Evolutionary conservation across 2,113 vertebrate genomes (phyloP), one percentile per base, ranked within the genome.

Genomic region (Notiomystis cincta): DNA sequence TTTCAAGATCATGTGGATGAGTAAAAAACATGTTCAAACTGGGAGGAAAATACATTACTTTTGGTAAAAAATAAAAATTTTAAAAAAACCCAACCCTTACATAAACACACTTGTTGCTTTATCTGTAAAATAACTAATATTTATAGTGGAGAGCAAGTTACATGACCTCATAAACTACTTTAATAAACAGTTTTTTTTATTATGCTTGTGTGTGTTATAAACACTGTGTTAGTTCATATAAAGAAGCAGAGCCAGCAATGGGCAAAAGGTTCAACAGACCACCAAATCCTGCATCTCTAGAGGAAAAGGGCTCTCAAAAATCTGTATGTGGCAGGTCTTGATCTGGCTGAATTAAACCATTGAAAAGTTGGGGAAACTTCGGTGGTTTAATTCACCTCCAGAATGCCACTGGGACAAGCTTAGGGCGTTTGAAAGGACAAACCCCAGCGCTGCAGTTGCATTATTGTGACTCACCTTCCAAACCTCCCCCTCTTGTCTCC

Each of bases 1-100:
- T 99, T 99, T 95, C 98, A 97, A 83, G 95, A 96, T 89, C 94
- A 4, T 0, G 96, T 87, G 53, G 96, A 97, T 89, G 98, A 98
- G 40, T 98, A 53, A 97, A 91, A 30, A 12, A 10, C 21, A 13
- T 12, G 13, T 83, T 80, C 13, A 64, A 44, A 82, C 7, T 2
- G 6, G 33, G 50, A 95, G 27, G 60, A 91, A 89, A 79, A 62
- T 35, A 65, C 6, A 15, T 64, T 20, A 16, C 10, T 88, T 92
- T 14, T 70, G 25, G 58, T 76, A 67, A 79, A 91, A 87, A 64
- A 60, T 7, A 30, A 37, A 80, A 78, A 38, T 6, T 40, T 40
- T 11, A 40, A 0, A 20, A 58, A 64, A 19, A 69, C 40, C 48
- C 45, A 31, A 47, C 40, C 30, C 40, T 27, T 69, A 31, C 13